Percentiles rank a stretch among this genome's conserved stretches.
These are phyloP conservation scores for Diloba caeruleocephala DNA, from an alignment of 2,888 invertebrate genomes.

Conservation along the genomic window DNA sequence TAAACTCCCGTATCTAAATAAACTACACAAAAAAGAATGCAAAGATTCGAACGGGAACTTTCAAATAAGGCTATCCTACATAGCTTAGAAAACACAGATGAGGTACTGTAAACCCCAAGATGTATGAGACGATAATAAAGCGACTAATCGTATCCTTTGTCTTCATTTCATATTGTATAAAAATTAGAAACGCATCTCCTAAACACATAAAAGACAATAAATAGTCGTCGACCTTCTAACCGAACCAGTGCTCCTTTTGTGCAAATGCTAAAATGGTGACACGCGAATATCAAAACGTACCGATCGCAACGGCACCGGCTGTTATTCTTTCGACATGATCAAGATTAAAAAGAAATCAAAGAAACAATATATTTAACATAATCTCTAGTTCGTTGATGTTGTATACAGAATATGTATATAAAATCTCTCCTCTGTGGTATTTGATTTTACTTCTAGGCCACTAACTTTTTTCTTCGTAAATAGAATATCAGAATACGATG, in stretches of 20 bases:
- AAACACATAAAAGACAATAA: slow-evolving; percentile 53
- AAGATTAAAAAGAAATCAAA: slow-evolving; percentile 51
- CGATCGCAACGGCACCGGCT: slow-evolving; percentile 60
- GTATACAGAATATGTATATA: slow-evolving; percentile 6
- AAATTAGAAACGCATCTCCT: slow-evolving; percentile 44
- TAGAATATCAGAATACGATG: neutral
- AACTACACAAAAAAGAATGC: slow-evolving; percentile 55
- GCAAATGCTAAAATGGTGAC: slow-evolving; percentile 52
- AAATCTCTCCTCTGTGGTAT: neutral
- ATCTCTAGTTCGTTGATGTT: slow-evolving; percentile 10
- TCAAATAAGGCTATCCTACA: slow-evolving; percentile 54
- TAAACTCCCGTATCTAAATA: slow-evolving; percentile 63
- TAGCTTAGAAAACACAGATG: slow-evolving; percentile 30
- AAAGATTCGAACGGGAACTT: slow-evolving; percentile 57
- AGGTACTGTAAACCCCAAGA: slow-evolving; percentile 29
- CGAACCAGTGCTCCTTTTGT: slow-evolving; percentile 58
- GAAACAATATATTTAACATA: slow-evolving; percentile 19
- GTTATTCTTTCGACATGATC: slow-evolving; percentile 40
- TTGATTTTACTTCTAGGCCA: neutral
- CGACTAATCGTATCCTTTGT: slow-evolving; percentile 20
- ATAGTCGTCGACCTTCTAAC: slow-evolving; percentile 62
- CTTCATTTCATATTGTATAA: slow-evolving; percentile 27
- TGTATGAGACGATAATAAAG: slow-evolving; percentile 38
- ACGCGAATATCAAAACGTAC: slow-evolving; percentile 59
- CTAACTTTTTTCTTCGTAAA: neutral